Percentiles rank a stretch among this genome's conserved stretches.
phyloP scores from a whole-genome alignment of 2,113 vertebrate species.

The Sialia sialis region DNA sequence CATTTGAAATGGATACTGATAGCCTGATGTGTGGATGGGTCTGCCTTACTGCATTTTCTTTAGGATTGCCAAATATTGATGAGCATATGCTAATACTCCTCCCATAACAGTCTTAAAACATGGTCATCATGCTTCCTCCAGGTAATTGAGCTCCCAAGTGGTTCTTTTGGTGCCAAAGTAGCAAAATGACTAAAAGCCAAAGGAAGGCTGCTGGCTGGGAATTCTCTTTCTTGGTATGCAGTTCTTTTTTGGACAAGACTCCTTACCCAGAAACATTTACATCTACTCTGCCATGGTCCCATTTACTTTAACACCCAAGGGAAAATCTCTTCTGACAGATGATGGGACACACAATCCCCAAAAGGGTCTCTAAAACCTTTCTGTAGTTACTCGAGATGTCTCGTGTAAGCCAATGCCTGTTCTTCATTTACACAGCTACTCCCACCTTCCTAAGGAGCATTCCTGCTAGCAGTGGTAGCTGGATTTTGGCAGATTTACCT shows the following conservation, averaged over 20 bases:
- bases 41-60: neutral
- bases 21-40: neutral
- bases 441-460: neutral
- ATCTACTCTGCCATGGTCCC: neutral
- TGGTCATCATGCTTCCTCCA: neutral
- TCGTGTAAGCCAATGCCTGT: neutral
- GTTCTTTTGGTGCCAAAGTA: neutral
- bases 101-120: neutral
- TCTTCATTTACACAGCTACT: neutral
- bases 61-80: neutral
- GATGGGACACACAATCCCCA: neutral
- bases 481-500: neutral
- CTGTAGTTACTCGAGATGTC: neutral
- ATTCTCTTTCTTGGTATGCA: neutral
- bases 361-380: neutral
- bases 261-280: neutral
- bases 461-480: neutral
- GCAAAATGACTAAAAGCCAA: neutral
- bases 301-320: neutral
- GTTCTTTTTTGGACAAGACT: neutral
- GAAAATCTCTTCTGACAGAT: neutral
- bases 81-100: neutral
- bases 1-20: neutral
- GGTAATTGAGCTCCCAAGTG: neutral
- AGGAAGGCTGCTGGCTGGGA: neutral